Evolutionary conservation across 2,888 invertebrate species (phyloP).

Genomic region (Ferdinandea cuprea): DNA sequence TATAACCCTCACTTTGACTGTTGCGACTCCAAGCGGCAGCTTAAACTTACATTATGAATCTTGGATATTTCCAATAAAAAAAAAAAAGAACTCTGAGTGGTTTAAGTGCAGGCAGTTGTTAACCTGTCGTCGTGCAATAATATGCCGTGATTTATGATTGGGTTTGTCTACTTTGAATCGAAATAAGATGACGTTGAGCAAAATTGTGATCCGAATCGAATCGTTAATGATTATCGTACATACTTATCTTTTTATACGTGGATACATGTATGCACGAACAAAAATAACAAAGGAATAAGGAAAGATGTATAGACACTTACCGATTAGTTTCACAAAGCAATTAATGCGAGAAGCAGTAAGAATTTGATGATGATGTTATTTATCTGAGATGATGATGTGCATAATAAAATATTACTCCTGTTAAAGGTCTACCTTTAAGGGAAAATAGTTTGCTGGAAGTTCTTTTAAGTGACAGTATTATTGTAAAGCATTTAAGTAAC

Average conservation of each 20-base stretch:
- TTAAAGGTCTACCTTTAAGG: constrained; percentile 17
- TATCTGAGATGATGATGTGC: constrained; percentile 2
- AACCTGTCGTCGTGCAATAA: constrained; percentile 71
- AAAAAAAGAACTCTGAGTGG: constrained; percentile 54
- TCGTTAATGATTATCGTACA: constrained; percentile 49
- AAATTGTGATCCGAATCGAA: constrained; percentile 56
- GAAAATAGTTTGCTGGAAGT: too few species aligned
- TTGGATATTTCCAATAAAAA: constrained; percentile 61
- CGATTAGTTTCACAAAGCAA: constrained; percentile 21
- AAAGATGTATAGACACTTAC: constrained; percentile 12
- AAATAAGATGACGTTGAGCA: constrained; percentile 19
- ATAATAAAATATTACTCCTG: constrained; percentile 29
- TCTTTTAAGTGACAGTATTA: too few species aligned
- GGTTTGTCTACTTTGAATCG: constrained; percentile 47
- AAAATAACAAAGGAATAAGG: constrained; percentile 11
- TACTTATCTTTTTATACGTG: constrained; percentile 14
- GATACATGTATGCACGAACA: neutral
- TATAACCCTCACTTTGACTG: neutral
- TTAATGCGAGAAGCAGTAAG: constrained; percentile 7
- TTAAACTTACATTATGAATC: constrained; percentile 53
- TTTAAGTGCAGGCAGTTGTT: constrained; percentile 73
- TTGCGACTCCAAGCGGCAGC: constrained; percentile 34
- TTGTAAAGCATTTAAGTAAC: too few species aligned
- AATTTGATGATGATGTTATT: constrained; percentile 20
- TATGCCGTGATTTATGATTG: constrained; percentile 69